Conservation (phyloP, 1,140 invertebrate genomes). For the Littorina saxatilis region DNA sequence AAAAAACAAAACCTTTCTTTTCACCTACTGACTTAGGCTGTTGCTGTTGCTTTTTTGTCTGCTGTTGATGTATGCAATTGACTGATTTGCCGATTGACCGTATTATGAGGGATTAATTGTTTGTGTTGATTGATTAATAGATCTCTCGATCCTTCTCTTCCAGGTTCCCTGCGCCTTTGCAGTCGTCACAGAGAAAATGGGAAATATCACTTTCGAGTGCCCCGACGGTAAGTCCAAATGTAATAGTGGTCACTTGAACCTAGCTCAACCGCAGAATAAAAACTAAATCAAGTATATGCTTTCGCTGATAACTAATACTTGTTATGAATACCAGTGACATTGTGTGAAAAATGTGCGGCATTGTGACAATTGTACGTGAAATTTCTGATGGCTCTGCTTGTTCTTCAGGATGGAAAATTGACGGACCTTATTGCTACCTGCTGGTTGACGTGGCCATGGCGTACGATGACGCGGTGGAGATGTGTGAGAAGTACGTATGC, state of each 20-base stretch:
- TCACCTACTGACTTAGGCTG: too few relatives aligned
- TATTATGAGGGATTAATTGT: too few relatives aligned
- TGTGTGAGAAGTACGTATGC: neutral
- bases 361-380: neutral
- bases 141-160: neutral
- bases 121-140: too few relatives aligned
- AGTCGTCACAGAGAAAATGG: neutral
- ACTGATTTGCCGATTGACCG: too few relatives aligned
- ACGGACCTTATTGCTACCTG: slow-evolving; percentile 10
- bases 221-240: neutral
- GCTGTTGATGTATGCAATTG: too few relatives aligned
- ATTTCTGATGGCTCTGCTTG: slow-evolving; percentile 2
- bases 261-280: neutral
- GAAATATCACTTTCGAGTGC: neutral
- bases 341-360: too few relatives aligned
- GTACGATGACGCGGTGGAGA: neutral
- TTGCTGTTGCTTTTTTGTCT: too few relatives aligned
- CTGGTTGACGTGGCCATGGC: neutral
- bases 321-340: neutral
- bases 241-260: neutral
- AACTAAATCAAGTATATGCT: neutral
- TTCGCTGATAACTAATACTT: neutral
- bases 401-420: neutral
- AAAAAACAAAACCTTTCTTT: too few relatives aligned
- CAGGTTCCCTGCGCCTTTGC: neutral